Percentiles rank a stretch among this genome's conserved stretches.
Conservation (phyloP, 2,888 invertebrate species). For the Panzeria rudis region DNA sequence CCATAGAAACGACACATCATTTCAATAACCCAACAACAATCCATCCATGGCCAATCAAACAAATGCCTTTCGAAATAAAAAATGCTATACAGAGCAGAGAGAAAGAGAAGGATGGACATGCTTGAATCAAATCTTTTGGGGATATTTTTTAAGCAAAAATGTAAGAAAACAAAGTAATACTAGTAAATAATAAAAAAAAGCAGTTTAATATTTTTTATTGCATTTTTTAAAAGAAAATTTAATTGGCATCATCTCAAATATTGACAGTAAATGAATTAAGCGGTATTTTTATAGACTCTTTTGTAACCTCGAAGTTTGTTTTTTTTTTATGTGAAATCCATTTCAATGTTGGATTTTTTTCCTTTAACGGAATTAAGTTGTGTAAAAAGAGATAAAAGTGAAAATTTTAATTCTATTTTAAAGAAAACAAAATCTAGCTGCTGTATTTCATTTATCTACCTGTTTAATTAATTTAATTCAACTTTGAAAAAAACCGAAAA, state of each 20-base stretch:
- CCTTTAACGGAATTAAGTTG: background rate
- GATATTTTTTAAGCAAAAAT: slow-evolving; percentile 59
- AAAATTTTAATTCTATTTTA: background rate
- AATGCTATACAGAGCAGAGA: slow-evolving; percentile 40
- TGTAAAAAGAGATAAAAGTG: background rate
- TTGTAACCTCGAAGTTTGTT: slow-evolving; percentile 23
- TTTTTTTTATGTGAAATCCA: slow-evolving; percentile 33
- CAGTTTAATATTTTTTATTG: slow-evolving; percentile 4
- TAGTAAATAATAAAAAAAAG: slow-evolving; percentile 13
- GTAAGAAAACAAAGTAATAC: background rate
- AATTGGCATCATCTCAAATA: slow-evolving; percentile 68
- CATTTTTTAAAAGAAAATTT: slow-evolving; percentile 34
- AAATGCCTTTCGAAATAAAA: slow-evolving; percentile 38
- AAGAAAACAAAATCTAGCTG: background rate
- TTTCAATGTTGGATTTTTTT: background rate
- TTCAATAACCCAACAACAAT: slow-evolving; percentile 39
- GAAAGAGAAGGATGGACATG: slow-evolving; percentile 17
- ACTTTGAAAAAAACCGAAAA: too few relatives aligned
- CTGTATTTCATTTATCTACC: too few relatives aligned
- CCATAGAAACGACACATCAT: slow-evolving; percentile 22
- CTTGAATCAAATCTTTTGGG: slow-evolving; percentile 63
- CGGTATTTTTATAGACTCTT: slow-evolving; percentile 29
- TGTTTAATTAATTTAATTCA: too few relatives aligned
- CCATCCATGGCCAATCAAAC: slow-evolving; percentile 48
- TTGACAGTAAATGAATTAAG: slow-evolving; percentile 50